phyloP scores from a whole-genome alignment of 2,113 vertebrate genomes.

The Pygoscelis adeliae region DNA sequence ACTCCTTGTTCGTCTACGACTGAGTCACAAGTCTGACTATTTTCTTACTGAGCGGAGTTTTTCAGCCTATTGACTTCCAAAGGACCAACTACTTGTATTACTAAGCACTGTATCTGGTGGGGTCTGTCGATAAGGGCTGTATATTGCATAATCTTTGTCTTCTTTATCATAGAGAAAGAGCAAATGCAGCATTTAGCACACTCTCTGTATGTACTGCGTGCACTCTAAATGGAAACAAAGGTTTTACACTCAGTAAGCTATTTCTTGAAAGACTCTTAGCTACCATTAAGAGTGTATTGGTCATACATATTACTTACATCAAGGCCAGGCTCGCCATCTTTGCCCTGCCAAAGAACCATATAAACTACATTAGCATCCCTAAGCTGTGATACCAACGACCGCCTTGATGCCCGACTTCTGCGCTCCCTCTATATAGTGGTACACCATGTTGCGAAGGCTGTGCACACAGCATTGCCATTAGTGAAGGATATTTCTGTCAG shows the following conservation, averaged over 20 bases:
- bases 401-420: not conserved
- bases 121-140: not conserved
- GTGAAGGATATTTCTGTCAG: not conserved
- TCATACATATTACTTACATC: conserved; percentile 87
- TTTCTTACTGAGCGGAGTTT: not conserved
- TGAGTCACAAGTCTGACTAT: not conserved
- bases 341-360: conserved; percentile 86
- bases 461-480: not conserved
- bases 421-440: not conserved
- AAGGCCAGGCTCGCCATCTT: conserved; percentile 93
- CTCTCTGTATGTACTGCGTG: not conserved
- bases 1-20: not conserved
- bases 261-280: not conserved
- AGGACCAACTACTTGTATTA: not conserved
- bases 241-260: not conserved
- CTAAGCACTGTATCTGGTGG: not conserved
- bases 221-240: not conserved
- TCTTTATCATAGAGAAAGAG: not conserved
- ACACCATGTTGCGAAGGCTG: not conserved
- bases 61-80: not conserved
- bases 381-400: not conserved
- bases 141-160: not conserved
- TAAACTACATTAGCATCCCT: conserved; percentile 64
- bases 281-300: conserved; percentile 23
- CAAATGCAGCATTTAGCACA: not conserved